Evolutionary conservation across 1,140 invertebrate species (phyloP), one percentile per base, ranked within the genome.

Genomic region (Pseudomyrmex dendroicus): DNA sequence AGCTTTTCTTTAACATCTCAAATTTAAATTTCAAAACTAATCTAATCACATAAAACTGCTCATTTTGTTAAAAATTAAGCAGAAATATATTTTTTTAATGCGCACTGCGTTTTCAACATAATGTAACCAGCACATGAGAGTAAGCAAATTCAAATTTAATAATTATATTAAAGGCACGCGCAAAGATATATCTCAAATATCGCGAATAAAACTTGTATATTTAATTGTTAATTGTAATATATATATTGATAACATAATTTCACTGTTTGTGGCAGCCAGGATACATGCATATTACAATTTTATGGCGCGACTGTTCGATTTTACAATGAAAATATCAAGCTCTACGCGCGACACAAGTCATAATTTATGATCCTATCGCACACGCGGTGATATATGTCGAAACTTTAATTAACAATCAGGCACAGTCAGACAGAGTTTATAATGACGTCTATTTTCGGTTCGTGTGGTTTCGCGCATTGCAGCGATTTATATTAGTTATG

Each of bases 391-490:
- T 25, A 10, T 25, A 22, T 7, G 44, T 56, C 17, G 9, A 78
- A 52, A 76, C 35, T 52, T 68, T 8, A 70, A 50, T 78, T 22
- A 70, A 70, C 48, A 78, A 48, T 70, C 54, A 48, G 44, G 20
- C 76, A 70, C 12, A 78, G 44, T 70, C 76, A 78, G 76, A 78
- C 66, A 15, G 54, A 70, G 9, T 13, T 54, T 2, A 56, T 46
- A 73, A 13, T 70, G 15, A 78, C 2, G 10, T 22, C 52, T 48
- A 46, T 44, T 59, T 68, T 57, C 22, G 17, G 48, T 35, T 35
- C 35, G 35, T 35, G 35, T 12, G 35, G 2, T 54, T 48, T 46
- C 62, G 74, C 64, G 52, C 15, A 68, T 59, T 12, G 54, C 44
- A 46, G 50, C 54, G 54, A 78, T 70, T 59, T 80, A 77, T 59